phyloP scores from a whole-genome alignment of 2,888 invertebrate species.

The Drosophila suboccidentalis region DNA sequence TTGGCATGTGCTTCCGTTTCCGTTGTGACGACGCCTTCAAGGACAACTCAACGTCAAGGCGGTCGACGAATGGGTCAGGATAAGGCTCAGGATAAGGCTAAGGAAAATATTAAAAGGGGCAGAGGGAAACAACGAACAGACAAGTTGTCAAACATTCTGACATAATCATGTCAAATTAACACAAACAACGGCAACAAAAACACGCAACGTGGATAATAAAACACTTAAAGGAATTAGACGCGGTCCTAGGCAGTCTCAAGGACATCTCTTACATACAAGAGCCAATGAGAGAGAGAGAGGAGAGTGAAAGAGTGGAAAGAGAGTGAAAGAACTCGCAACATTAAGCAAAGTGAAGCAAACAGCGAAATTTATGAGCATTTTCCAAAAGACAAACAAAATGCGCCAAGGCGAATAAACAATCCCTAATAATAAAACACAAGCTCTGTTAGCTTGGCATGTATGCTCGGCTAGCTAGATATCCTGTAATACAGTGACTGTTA shows the following conservation, averaged over 20 bases:
- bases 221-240: conserved; percentile 72
- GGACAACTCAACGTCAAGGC: conserved; percentile 36
- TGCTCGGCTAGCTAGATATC: background rate
- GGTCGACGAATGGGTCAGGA: conserved; percentile 12
- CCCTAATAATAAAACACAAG: background rate
- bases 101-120: background rate
- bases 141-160: conserved; percentile 78
- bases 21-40: conserved; percentile 46
- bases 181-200: conserved; percentile 49
- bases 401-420: conserved; percentile 6
- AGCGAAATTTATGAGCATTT: conserved; percentile 42
- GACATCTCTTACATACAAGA: conserved; percentile 21
- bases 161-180: conserved; percentile 82
- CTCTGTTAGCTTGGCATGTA: background rate
- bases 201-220: conserved; percentile 68
- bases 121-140: conserved; percentile 28
- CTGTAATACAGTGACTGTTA: background rate
- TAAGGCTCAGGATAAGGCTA: background rate
- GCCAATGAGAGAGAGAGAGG: background rate
- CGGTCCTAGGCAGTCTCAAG: conserved; percentile 59
- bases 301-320: no score
- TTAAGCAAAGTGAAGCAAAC: conserved; percentile 8
- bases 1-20: conserved; percentile 70
- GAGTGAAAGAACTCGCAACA: background rate
- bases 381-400: conserved; percentile 31